Evolutionary conservation across 2,113 vertebrate genomes (phyloP).

Genomic region (Elephantulus edwardii): DNA sequence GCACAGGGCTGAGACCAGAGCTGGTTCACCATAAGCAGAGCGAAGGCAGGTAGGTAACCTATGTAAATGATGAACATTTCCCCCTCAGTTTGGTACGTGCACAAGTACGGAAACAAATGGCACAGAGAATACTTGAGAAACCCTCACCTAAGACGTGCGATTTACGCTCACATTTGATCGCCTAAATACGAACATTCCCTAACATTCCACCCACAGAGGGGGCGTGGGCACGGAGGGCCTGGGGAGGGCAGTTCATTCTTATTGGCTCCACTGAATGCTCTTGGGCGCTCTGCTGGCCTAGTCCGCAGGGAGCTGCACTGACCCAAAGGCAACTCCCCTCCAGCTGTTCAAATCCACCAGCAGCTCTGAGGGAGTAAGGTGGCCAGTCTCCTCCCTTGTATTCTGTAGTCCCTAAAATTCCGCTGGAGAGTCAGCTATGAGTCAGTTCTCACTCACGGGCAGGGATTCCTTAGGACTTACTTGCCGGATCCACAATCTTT

Average conservation of each 20-base stretch:
- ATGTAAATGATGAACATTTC: neutral
- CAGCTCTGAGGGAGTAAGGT: too few species aligned
- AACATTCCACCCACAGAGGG: neutral
- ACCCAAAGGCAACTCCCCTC: too few species aligned
- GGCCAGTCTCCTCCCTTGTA: too few species aligned
- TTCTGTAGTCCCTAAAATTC: too few species aligned
- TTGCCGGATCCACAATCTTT: slow-evolving; percentile 39
- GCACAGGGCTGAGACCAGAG: neutral
- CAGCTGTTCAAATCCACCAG: too few species aligned
- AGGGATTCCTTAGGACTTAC: too few species aligned
- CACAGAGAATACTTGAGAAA: neutral
- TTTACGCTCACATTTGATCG: neutral
- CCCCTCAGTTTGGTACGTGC: neutral
- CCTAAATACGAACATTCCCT: neutral
- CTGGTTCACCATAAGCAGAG: neutral
- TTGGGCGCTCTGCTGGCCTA: too few species aligned
- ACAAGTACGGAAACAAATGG: neutral
- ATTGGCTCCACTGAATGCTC: neutral
- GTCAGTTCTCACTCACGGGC: too few species aligned
- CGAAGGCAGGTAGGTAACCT: neutral
- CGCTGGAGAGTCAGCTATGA: too few species aligned
- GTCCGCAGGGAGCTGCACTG: too few species aligned
- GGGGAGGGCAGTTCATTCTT: neutral
- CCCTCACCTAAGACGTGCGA: neutral
- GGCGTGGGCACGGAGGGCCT: neutral